Conservation (phyloP, 2,888 invertebrate genomes). For the Pinctada fucata region DNA sequence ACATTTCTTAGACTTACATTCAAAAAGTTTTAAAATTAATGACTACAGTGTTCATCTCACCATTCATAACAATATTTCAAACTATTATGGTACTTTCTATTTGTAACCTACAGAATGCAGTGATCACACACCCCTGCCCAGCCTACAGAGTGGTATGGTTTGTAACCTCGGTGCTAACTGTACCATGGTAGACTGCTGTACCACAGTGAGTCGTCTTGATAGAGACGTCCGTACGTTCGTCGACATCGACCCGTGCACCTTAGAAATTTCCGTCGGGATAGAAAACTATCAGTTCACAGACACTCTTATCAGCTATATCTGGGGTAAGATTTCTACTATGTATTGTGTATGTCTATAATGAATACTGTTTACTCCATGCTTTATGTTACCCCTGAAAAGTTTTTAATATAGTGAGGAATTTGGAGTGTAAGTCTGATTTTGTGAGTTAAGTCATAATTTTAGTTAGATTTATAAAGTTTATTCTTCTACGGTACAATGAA, state of each 20-base stretch:
- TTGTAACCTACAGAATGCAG: background rate
- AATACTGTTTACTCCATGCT: too few species aligned
- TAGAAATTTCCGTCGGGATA: constrained; percentile 39
- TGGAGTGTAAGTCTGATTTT: background rate
- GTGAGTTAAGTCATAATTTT: background rate
- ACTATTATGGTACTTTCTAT: background rate
- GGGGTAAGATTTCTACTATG: constrained; percentile 16
- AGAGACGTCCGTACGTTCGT: constrained; percentile 36
- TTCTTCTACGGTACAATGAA: too few species aligned
- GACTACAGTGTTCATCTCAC: too few species aligned
- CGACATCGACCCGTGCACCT: constrained; percentile 46
- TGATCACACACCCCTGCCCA: background rate
- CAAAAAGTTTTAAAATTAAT: too few species aligned
- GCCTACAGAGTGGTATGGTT: constrained; percentile 24
- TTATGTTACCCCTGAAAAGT: too few species aligned
- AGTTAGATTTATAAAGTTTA: too few species aligned
- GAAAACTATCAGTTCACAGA: constrained; percentile 42
- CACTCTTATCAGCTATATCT: constrained; percentile 39
- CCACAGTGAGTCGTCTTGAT: constrained; percentile 30
- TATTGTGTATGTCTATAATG: background rate
- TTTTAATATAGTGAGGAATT: too few species aligned
- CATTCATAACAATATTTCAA: too few species aligned
- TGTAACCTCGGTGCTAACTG: constrained; percentile 41
- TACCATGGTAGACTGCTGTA: constrained; percentile 43
- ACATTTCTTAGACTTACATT: too few species aligned